Percentiles rank a stretch among this genome's conserved stretches.
Conservation (phyloP, 2,797 vertebrate species). For the Coendou prehensilis region DNA sequence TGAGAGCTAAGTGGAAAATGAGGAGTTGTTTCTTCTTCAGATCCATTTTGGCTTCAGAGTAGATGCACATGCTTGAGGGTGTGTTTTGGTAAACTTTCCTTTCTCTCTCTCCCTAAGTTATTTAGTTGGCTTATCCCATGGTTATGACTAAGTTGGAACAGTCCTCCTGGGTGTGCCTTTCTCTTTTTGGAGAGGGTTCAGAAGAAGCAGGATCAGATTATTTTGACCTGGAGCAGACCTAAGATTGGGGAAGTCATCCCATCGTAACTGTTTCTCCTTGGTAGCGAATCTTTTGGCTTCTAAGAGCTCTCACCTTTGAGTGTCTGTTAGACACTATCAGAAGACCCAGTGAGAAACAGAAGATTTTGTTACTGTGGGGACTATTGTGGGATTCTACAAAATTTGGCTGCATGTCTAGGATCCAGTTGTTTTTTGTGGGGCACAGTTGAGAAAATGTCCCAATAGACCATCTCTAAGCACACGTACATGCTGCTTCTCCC, state of each 20-base stretch:
- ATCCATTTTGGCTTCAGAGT: slow-evolving; percentile 79
- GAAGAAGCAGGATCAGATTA: slow-evolving; percentile 72
- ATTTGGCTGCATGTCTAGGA: slow-evolving; percentile 66
- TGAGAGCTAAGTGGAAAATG: slow-evolving; percentile 78
- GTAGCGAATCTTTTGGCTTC: slow-evolving; percentile 59
- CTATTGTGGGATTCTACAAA: slow-evolving; percentile 65
- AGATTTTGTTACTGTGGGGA: slow-evolving; percentile 50
- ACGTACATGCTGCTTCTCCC: slow-evolving; percentile 68
- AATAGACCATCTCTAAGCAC: slow-evolving; percentile 63
- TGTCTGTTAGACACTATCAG: slow-evolving; percentile 57
- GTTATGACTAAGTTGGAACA: slow-evolving; percentile 83
- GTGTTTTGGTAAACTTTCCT: slow-evolving; percentile 79
- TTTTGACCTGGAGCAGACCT: slow-evolving; percentile 74
- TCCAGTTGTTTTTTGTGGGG: slow-evolving; percentile 75
- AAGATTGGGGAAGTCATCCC: slow-evolving; percentile 55
- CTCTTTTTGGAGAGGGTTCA: slow-evolving; percentile 78
- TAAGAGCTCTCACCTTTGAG: slow-evolving; percentile 41
- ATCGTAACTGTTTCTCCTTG: slow-evolving; percentile 62
- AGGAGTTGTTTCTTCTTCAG: slow-evolving; percentile 79
- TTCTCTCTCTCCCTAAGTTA: slow-evolving; percentile 69
- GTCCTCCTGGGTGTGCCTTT: slow-evolving; percentile 82
- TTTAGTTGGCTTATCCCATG: slow-evolving; percentile 79
- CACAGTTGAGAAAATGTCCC: slow-evolving; percentile 74
- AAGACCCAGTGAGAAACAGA: slow-evolving; percentile 71
- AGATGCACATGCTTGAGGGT: slow-evolving; percentile 77